Percentiles rank a stretch among this genome's conserved stretches.
These are phyloP conservation scores for Oegoconia quadripuncta DNA, from an alignment of 2,888 invertebrate species.

Conservation along the genomic window DNA sequence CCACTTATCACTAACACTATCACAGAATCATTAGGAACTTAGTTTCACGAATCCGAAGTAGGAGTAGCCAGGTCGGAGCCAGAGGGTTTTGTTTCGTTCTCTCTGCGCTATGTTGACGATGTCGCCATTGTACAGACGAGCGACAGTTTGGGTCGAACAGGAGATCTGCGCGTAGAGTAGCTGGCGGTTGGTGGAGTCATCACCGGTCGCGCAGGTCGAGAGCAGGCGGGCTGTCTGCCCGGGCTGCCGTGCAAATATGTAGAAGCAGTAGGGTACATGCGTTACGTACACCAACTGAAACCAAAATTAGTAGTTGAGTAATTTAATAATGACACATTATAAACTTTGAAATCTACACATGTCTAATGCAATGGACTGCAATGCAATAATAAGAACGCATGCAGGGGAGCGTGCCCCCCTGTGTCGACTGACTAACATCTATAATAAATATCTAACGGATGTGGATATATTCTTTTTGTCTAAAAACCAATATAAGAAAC, in stretches of 20 bases:
- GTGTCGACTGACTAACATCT: too few species aligned
- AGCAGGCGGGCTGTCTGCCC: constrained; percentile 38
- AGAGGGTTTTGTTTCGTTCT: constrained; percentile 58
- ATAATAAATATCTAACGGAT: too few species aligned
- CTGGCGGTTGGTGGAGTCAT: constrained; percentile 46
- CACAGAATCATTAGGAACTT: constrained; percentile 63
- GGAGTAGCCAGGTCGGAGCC: constrained; percentile 56
- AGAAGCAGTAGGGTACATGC: constrained; percentile 59
- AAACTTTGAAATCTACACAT: too few species aligned
- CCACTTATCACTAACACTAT: constrained; percentile 15
- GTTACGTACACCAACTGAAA: constrained; percentile 64
- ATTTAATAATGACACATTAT: too few species aligned
- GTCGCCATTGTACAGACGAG: constrained; percentile 52
- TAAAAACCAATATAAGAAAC: too few species aligned
- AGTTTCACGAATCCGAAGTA: constrained; percentile 68
- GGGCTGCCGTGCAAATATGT: constrained; percentile 49
- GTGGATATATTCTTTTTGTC: too few species aligned
- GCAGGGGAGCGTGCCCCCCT: too few species aligned
- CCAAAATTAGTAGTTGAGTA: constrained; percentile 2
- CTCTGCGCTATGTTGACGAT: constrained; percentile 55
- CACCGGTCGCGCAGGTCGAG: constrained; percentile 54
- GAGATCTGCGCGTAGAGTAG: constrained; percentile 57
- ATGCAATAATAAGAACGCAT: too few species aligned
- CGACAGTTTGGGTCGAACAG: constrained; percentile 57
- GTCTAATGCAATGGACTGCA: too few species aligned